A percentile compares a stretch with the other conserved stretches of the same genome.
Conservation (phyloP, 2,113 vertebrate species). For the Syngnathus typhle region DNA sequence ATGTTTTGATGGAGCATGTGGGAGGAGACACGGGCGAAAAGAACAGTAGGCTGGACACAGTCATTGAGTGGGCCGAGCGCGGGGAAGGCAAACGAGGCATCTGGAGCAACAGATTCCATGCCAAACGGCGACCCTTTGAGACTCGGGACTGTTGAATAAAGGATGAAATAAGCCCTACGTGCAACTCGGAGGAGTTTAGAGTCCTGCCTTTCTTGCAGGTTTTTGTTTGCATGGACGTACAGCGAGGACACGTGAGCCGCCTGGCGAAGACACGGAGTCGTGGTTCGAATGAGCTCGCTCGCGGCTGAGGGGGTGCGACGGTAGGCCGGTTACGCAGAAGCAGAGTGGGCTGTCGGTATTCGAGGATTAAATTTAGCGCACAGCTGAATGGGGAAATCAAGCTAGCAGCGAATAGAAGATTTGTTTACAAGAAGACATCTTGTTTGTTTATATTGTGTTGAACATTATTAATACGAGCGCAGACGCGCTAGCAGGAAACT, state of each 20-base stretch:
- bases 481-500: too few relatives aligned
- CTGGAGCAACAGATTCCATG: constrained; percentile 53
- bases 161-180: neutral
- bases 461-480: too few relatives aligned
- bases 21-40: constrained; percentile 35
- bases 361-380: constrained; percentile 43
- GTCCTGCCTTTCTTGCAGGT: constrained; percentile 1
- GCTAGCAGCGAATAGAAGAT: constrained; percentile 25
- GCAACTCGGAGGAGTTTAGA: constrained; percentile 18
- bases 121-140: constrained; percentile 50
- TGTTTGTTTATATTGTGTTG: too few relatives aligned
- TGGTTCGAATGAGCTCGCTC: constrained; percentile 12
- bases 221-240: constrained; percentile 29
- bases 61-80: constrained; percentile 50
- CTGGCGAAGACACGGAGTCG: constrained; percentile 31
- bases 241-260: constrained; percentile 27
- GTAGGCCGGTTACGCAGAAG: constrained; percentile 54
- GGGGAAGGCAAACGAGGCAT: constrained; percentile 43
- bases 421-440: neutral
- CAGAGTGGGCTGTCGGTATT: constrained; percentile 49
- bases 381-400: constrained; percentile 20
- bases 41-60: constrained; percentile 43
- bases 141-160: constrained; percentile 34
- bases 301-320: constrained; percentile 25
- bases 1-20: constrained; percentile 35